These are phyloP conservation scores for Onthophagus sagittarius DNA, from an alignment of 2,888 invertebrate genomes.

Conservation along the genomic window DNA sequence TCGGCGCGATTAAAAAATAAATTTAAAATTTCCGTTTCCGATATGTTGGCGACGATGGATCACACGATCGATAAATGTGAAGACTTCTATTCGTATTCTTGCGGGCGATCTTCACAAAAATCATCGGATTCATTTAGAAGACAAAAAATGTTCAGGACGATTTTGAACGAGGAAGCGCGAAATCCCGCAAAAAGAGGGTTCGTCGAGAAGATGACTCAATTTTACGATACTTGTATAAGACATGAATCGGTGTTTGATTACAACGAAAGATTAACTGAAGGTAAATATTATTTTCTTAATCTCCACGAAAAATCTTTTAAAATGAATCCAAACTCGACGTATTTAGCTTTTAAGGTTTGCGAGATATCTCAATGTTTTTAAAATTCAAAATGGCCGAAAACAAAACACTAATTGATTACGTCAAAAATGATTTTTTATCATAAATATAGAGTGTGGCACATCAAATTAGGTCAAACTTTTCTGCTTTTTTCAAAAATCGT, in stretches of 20 bases:
- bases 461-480: too few species aligned
- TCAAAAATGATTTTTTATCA: constrained; percentile 1
- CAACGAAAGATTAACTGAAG: constrained; percentile 28
- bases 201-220: constrained; percentile 29
- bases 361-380: too few species aligned
- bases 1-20: background rate
- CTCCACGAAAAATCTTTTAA: too few species aligned
- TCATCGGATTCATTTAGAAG: constrained; percentile 19
- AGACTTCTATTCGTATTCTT: constrained; percentile 39
- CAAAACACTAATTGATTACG: too few species aligned
- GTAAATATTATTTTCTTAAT: constrained; percentile 21
- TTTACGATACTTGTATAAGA: constrained; percentile 34
- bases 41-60: constrained; percentile 35
- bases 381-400: too few species aligned
- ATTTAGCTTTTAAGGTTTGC: too few species aligned
- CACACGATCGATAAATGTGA: constrained; percentile 33
- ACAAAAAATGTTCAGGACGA: constrained; percentile 19
- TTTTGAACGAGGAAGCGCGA: constrained; percentile 19
- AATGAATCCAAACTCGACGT: too few species aligned
- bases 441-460: background rate
- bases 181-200: constrained; percentile 5
- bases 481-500: too few species aligned
- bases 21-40: constrained; percentile 34
- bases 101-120: constrained; percentile 28
- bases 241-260: constrained; percentile 34